These are phyloP conservation scores for Aphidius colemani DNA, from an alignment of 2,888 invertebrate genomes.

Conservation along the genomic window DNA sequence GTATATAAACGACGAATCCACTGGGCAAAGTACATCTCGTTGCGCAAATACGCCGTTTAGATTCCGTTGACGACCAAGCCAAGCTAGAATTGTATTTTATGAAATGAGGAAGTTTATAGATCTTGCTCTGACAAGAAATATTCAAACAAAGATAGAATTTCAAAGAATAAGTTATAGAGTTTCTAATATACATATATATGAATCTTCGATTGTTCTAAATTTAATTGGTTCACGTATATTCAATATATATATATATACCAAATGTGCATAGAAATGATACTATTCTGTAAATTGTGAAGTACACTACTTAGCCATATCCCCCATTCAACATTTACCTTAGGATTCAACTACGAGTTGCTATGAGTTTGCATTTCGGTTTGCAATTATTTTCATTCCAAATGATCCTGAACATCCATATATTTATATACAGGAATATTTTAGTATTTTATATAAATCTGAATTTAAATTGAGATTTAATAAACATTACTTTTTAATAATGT, in stretches of 20 bases:
- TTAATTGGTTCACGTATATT: slow-evolving; percentile 36
- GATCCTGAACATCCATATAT: too few relatives aligned
- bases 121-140: slow-evolving; percentile 6
- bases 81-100: slow-evolving; percentile 47
- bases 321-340: neutral
- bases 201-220: slow-evolving; percentile 36
- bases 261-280: neutral
- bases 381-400: slow-evolving; percentile 4
- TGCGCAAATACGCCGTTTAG: slow-evolving; percentile 54
- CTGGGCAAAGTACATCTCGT: slow-evolving; percentile 41
- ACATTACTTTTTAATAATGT: too few relatives aligned
- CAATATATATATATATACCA: slow-evolving; percentile 8
- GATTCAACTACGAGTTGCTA: neutral
- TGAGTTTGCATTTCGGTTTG: slow-evolving; percentile 1
- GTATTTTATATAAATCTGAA: too few relatives aligned
- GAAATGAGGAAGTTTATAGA: slow-evolving; percentile 25
- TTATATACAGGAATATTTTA: too few relatives aligned
- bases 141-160: slow-evolving; percentile 15
- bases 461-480: too few relatives aligned
- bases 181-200: slow-evolving; percentile 22
- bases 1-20: slow-evolving; percentile 1
- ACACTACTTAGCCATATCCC: neutral
- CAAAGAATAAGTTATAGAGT: slow-evolving; percentile 24
- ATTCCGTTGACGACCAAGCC: slow-evolving; percentile 43
- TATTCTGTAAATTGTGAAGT: neutral